Base-by-base conservation (phyloP, 1,140 invertebrate genomes). In the Conus ventricosus region DNA sequence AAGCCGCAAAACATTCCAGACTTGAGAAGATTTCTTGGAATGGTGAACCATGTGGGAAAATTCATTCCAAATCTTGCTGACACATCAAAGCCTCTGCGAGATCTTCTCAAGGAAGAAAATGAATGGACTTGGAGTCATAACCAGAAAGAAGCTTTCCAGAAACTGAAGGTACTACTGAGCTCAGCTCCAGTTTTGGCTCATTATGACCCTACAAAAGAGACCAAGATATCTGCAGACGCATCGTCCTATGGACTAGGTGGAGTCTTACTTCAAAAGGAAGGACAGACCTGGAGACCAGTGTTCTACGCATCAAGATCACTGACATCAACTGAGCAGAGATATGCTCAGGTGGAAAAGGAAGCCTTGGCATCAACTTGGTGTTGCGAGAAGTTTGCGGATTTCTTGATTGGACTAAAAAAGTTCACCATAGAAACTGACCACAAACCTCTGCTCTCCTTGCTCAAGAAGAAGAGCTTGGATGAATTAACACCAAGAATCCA, bases 361-460 rank as follows among this genome's bases (percentile, higher is more conserved):
- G 15, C 57, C 57, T 60, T 60, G 57, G 15, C 57, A 60, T 1
- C 57, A 2, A 60, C 57, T 2, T 53, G 63, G 51, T 5, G 60
- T 4, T 60, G 57, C 5, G 57, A 60, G 57, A 60, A 60, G 57
- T 60, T 60, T 60, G 57, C 57, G 1, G 63, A 51, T 71, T 51
- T 63, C 15, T 39, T 63, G 60, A 51, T 53, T 63, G 85, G 55
- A 87, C 75, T 87, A 27, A 67, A 63, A 76, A 67, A 25, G 27
- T 71, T 67, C 39, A 63, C 10, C 0, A 39, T 67, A 25, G 63
- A 87, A 3, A 39, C 67, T 0, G 92, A 93, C 2, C 87, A 95
- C 51, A 51, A 87, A 23, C 67, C 81, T 13, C 89, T 94, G 1
- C 20, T 90, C 0, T 4, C 85, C 39, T 60, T 60, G 5, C 57